These are phyloP conservation scores for Volucella inanis DNA, from an alignment of 2,888 invertebrate species.

Conservation along the genomic window DNA sequence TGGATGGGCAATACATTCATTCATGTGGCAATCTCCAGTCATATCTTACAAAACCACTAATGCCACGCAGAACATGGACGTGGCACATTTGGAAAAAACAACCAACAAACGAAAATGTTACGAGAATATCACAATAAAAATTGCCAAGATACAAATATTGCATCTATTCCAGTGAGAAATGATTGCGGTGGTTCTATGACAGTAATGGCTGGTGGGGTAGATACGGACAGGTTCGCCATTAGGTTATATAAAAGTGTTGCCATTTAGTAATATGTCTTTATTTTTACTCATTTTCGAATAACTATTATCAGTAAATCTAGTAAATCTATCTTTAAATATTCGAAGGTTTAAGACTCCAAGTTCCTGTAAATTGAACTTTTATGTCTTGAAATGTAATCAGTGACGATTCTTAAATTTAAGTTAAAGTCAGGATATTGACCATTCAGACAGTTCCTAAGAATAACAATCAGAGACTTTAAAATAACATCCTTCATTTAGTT, in stretches of 20 bases:
- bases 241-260: constrained; percentile 35
- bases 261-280: neutral
- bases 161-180: constrained; percentile 60
- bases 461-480: too few relatives aligned
- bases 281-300: neutral
- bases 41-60: constrained; percentile 59
- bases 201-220: neutral
- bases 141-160: constrained; percentile 61
- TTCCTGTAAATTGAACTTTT: too few relatives aligned
- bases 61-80: constrained; percentile 4
- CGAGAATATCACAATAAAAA: constrained; percentile 56
- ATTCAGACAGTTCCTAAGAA: too few relatives aligned
- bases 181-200: constrained; percentile 19
- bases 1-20: constrained; percentile 63
- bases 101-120: constrained; percentile 3
- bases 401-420: too few relatives aligned
- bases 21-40: constrained; percentile 60
- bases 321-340: too few relatives aligned
- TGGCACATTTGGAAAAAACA: neutral
- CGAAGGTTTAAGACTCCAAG: too few relatives aligned
- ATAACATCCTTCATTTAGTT: too few relatives aligned
- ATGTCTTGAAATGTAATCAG: too few relatives aligned
- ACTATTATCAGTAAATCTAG: constrained; percentile 6
- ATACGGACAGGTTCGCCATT: neutral
- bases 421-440: too few relatives aligned